These are phyloP conservation scores for Andrena bicolor DNA, from an alignment of 2,888 invertebrate species.

Conservation along the genomic window DNA sequence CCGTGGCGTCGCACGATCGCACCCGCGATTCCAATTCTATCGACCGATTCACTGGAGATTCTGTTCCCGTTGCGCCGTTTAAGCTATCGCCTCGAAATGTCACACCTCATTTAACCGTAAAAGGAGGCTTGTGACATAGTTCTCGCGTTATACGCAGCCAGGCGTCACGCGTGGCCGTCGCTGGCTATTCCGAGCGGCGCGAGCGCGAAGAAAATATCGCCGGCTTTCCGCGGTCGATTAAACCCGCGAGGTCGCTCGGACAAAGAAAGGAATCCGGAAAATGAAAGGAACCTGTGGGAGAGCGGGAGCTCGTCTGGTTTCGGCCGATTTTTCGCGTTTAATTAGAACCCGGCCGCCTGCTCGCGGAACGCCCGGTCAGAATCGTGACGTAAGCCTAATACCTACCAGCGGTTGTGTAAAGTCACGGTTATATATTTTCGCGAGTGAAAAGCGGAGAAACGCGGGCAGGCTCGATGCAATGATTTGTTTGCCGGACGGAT, in stretches of 20 bases:
- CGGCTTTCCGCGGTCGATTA: slow-evolving; percentile 43
- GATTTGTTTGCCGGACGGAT: slow-evolving; percentile 21
- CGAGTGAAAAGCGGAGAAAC: slow-evolving; percentile 40
- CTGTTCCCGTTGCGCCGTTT: not conserved
- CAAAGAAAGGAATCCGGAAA: slow-evolving; percentile 53
- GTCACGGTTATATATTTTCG: slow-evolving; percentile 34
- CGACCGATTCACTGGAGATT: no score
- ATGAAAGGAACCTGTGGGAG: slow-evolving; percentile 37
- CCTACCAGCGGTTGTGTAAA: slow-evolving; percentile 11
- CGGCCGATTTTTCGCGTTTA: slow-evolving; percentile 21
- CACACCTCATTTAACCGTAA: slow-evolving; percentile 53
- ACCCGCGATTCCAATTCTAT: not conserved
- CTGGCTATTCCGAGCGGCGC: not conserved
- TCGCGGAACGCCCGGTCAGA: not conserved
- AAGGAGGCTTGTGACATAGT: slow-evolving; percentile 53
- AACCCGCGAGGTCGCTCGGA: slow-evolving; percentile 41
- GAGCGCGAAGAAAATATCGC: slow-evolving; percentile 16
- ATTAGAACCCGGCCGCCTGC: not conserved
- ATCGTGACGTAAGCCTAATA: slow-evolving; percentile 35
- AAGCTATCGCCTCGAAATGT: slow-evolving; percentile 44
- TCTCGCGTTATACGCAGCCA: not conserved
- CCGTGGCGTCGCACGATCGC: not conserved
- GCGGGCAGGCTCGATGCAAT: slow-evolving; percentile 1
- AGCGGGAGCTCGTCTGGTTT: not conserved
- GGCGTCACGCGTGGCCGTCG: not conserved